A percentile compares a stretch with the other conserved stretches of the same genome.
Conservation (phyloP, 2,888 invertebrate genomes). For the Agrenia bidenticulata region DNA sequence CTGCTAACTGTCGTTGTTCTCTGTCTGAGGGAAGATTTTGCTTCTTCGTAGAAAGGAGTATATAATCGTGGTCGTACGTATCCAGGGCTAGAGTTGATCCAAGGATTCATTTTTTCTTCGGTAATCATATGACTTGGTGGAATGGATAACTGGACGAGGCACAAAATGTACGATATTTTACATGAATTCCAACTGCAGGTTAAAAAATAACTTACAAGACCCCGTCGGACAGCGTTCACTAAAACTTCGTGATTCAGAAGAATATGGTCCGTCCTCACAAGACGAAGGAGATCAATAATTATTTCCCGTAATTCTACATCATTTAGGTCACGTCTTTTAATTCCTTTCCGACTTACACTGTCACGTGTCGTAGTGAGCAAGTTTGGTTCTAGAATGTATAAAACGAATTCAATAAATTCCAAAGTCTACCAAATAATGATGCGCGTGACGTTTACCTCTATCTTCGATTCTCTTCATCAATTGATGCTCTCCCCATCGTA, state of each 20-base stretch:
- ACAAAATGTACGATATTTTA: not conserved
- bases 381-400: slow-evolving; percentile 72
- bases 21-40: slow-evolving; percentile 61
- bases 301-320: slow-evolving; percentile 84
- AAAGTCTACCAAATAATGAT: too few species aligned
- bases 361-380: slow-evolving; percentile 89
- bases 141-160: slow-evolving; percentile 62
- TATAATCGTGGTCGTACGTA: slow-evolving; percentile 82
- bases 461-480: slow-evolving; percentile 79
- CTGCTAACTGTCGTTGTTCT: slow-evolving; percentile 25
- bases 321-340: slow-evolving; percentile 74
- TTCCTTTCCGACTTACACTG: slow-evolving; percentile 72
- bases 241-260: slow-evolving; percentile 57
- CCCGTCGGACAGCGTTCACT: slow-evolving; percentile 65
- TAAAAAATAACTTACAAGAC: slow-evolving; percentile 61
- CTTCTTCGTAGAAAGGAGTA: slow-evolving; percentile 92
- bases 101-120: slow-evolving; percentile 70
- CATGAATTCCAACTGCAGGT: not conserved
- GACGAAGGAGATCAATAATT: slow-evolving; percentile 76
- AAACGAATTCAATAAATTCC: not conserved
- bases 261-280: slow-evolving; percentile 86
- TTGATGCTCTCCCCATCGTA: slow-evolving; percentile 88
- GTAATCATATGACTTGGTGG: slow-evolving; percentile 80
- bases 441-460: slow-evolving; percentile 60
- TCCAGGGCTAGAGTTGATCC: slow-evolving; percentile 66